These are phyloP conservation scores for Choloepus didactylus DNA, from an alignment of 2,797 vertebrate species.

Conservation along the genomic window DNA sequence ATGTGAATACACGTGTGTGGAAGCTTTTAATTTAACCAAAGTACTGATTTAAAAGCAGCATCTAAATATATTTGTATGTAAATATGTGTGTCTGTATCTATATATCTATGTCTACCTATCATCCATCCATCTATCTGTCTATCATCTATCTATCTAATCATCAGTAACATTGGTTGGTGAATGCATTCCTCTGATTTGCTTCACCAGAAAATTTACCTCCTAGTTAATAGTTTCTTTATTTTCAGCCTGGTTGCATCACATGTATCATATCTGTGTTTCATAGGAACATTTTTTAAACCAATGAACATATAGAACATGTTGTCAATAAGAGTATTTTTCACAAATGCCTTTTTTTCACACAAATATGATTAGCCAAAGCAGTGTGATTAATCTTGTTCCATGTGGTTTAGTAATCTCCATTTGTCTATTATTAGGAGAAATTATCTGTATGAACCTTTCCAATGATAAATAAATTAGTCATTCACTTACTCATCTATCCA, in stretches of 20 bases:
- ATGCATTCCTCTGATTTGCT: not conserved
- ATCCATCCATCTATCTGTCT: no score
- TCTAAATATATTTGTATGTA: not conserved
- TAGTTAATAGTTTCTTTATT: not conserved
- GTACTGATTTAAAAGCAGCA: not conserved
- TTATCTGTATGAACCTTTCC: conserved; percentile 61
- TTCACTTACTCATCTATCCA: not conserved
- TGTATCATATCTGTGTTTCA: conserved; percentile 53
- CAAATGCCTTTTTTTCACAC: conserved; percentile 70
- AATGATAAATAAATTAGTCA: conserved; percentile 29
- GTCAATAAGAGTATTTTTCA: conserved; percentile 67
- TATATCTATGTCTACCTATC: no score
- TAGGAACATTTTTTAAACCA: conserved; percentile 51
- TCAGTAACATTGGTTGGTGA: not conserved
- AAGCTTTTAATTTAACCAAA: not conserved
- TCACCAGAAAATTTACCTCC: conserved; percentile 28
- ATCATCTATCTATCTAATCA: no score
- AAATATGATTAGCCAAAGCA: conserved; percentile 49
- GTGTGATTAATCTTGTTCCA: conserved; percentile 67
- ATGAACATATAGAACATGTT: conserved; percentile 59
- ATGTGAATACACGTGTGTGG: not conserved
- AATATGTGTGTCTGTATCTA: no score
- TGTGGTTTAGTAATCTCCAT: conserved; percentile 51
- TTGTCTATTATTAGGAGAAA: conserved; percentile 56
- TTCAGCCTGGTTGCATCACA: conserved; percentile 48